phyloP scores from a whole-genome alignment of 1,140 invertebrate genomes.

The Brachionus rotundiformis region DNA sequence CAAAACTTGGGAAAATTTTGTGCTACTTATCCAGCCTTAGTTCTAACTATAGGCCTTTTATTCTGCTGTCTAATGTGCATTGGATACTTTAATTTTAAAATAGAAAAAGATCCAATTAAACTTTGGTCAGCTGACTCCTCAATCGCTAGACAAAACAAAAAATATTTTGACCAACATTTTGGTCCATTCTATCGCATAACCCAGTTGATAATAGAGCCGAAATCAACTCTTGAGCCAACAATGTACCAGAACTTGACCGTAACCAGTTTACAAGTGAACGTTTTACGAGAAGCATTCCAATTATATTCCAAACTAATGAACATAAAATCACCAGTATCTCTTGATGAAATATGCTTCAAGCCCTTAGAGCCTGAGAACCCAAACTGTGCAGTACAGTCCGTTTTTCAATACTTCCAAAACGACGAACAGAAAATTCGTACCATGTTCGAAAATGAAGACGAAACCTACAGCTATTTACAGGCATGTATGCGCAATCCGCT shows the following conservation, averaged over 20 bases:
- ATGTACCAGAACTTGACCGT: not conserved
- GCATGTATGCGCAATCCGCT: conserved; percentile 44
- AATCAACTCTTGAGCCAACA: not conserved
- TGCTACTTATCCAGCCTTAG: conserved; percentile 75
- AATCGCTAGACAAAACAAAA: conserved; percentile 78
- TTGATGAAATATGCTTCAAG: conserved; percentile 23
- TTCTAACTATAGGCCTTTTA: conserved; percentile 73
- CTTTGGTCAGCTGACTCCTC: conserved; percentile 89
- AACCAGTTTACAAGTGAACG: not conserved
- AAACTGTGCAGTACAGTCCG: conserved; percentile 6
- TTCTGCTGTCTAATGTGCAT: conserved; percentile 68
- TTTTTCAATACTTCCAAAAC: conserved; percentile 51
- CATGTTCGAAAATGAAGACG: not conserved
- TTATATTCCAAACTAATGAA: not conserved
- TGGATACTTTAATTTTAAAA: conserved; percentile 71
- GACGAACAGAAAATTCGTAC: not conserved
- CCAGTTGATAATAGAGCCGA: conserved; percentile 41
- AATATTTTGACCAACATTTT: conserved; percentile 77
- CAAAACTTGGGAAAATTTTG: conserved; percentile 70
- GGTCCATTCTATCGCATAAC: conserved; percentile 52
- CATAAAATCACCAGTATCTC: conserved; percentile 53
- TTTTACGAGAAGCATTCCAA: not conserved
- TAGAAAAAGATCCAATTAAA: conserved; percentile 92
- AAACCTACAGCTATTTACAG: not conserved
- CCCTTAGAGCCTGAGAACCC: conserved; percentile 46